Base-by-base conservation (phyloP, 2,113 vertebrate species). In the Perccottus glenii region DNA sequence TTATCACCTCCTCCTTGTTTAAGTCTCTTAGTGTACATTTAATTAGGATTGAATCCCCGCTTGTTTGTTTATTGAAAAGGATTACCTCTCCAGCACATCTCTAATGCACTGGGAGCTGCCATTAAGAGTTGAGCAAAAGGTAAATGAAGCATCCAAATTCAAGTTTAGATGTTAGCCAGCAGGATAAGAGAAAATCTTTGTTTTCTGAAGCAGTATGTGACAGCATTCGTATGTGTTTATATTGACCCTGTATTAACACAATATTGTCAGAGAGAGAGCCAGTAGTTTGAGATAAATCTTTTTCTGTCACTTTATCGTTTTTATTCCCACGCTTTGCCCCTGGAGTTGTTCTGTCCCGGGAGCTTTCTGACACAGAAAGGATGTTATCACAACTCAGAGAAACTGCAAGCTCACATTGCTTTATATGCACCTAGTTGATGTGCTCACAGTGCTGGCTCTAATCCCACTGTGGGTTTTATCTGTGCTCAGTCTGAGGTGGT, bases 391-490 rank as follows among this genome's bases (percentile, higher is more conserved):
- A 82, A 47, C 32, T 43, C 58, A 7, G 55, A 62, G 43, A 52
- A 68, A 70, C 19, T 5, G 1, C 6, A 36, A 64, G 68, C 47
- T 45, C 11, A 50, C 45, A 56, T 66, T 63, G 44, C 52, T 75
- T 70, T 50, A 35, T 60, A 51, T 75, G 40, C 67, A 78, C 62
- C 53, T 14, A 12, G 70, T 60, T 69, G 60, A 75, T 77, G 61
- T 70, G 65, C 53, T 64, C 35, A 43, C 36, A 64, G 67, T 5
- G 16, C 40, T 61, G 58, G 33, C 52, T 77, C 60, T 66, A 77
- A 67, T 83, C 66, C 80, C 74, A 70, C 33, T 43, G 70, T 60
- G 67, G 43, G 66, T 72, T 80, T 70, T 73, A 35, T 42, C 11
- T 27, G 19, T 27, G 19, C 19, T 27, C 19, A 27, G 19, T 27